Conservation (phyloP, 2,888 invertebrate genomes). For the Cyclophora punctaria region DNA sequence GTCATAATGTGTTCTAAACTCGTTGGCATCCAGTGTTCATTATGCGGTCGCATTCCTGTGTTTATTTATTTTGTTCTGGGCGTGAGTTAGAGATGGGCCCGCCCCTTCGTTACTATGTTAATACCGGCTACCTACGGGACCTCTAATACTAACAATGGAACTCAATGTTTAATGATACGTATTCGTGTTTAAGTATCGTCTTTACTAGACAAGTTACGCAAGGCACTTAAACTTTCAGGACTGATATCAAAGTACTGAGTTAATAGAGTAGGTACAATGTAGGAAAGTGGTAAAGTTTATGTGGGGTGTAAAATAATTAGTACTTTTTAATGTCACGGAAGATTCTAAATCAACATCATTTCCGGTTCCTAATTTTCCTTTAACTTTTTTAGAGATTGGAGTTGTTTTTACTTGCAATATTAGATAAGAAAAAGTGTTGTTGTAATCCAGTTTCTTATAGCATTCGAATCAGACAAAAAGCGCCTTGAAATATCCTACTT, state of each 20-base stretch:
- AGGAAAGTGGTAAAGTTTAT: too few relatives aligned
- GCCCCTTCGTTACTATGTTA: conserved; percentile 73
- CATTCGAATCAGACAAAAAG: background rate
- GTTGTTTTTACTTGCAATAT: too few relatives aligned
- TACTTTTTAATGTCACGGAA: too few relatives aligned
- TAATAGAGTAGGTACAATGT: too few relatives aligned
- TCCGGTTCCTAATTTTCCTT: too few relatives aligned
- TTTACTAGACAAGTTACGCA: background rate
- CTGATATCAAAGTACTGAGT: too few relatives aligned
- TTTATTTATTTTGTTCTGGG: conserved; percentile 69
- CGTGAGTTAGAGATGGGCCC: conserved; percentile 63
- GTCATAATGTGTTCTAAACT: background rate
- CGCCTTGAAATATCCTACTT: background rate
- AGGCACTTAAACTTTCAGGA: too few relatives aligned
- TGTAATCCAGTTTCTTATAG: too few relatives aligned
- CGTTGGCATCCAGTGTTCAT: conserved; percentile 28
- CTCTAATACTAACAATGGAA: conserved; percentile 13
- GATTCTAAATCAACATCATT: too few relatives aligned
- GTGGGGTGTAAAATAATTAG: too few relatives aligned
- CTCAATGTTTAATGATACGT: conserved; percentile 1
- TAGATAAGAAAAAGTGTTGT: too few relatives aligned
- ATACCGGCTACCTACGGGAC: conserved; percentile 45
- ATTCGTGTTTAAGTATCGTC: background rate
- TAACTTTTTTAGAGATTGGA: too few relatives aligned
- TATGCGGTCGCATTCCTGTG: conserved; percentile 50